Percentiles rank a stretch among this genome's conserved stretches.
These are phyloP conservation scores for Xenopus tropicalis DNA, from an alignment of 2,113 vertebrate species.

Conservation along the genomic window UCB_Xtro_10.0 CM004450.2:111496501-111497000, in stretches of 20 bases:
- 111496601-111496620: conserved; percentile 79
- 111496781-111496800: conserved; percentile 29
- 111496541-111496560: conserved; percentile 37
- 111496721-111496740: conserved; percentile 28
- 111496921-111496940: conserved; percentile 2
- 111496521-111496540: conserved; percentile 66
- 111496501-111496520: conserved; percentile 62
- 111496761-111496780: conserved; percentile 6
- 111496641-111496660: conserved; percentile 80
- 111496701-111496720: conserved; percentile 42
- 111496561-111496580: conserved; percentile 57
- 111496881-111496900: conserved; percentile 9
- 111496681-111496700: conserved; percentile 67
- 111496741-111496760: conserved; percentile 22
- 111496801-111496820: conserved; percentile 8
- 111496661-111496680: conserved; percentile 71
- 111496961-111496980: conserved; percentile 1
- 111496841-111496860: conserved; percentile 1
- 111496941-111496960: conserved; percentile 27
- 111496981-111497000: conserved; percentile 79
- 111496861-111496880: neutral
- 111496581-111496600: conserved; percentile 79
- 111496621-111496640: conserved; percentile 71
- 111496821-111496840: conserved; percentile 10
- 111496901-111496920: conserved; percentile 11